These are phyloP conservation scores for Rhyacophila evoluta DNA, from an alignment of 2,888 invertebrate species.

Conservation along the genomic window DNA sequence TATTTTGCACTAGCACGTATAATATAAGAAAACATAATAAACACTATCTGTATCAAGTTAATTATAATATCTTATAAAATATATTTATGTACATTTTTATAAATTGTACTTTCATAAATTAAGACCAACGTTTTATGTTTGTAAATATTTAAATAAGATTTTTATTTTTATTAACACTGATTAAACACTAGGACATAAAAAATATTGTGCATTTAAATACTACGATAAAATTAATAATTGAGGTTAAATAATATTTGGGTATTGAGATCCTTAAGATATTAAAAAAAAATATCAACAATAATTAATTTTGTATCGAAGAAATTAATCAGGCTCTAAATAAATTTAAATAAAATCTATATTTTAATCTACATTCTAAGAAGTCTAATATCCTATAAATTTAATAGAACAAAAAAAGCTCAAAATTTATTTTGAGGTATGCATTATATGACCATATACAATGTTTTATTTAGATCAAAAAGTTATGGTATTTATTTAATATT, in stretches of 20 bases:
- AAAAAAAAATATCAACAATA: constrained; percentile 27
- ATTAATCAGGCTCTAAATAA: neutral
- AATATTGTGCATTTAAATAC: constrained; percentile 23
- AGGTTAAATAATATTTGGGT: constrained; percentile 43
- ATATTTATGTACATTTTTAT: constrained; percentile 48
- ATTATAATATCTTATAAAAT: constrained; percentile 36
- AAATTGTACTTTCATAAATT: constrained; percentile 47
- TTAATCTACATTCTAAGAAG: neutral
- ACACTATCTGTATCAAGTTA: constrained; percentile 32
- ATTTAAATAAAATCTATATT: constrained; percentile 29
- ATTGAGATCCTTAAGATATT: constrained; percentile 47
- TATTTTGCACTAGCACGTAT: constrained; percentile 41
- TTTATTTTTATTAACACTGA: constrained; percentile 25
- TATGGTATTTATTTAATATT: too few relatives aligned
- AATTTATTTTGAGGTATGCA: constrained; percentile 38
- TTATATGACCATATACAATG: too few relatives aligned
- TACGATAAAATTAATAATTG: constrained; percentile 20
- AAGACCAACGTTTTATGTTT: constrained; percentile 28
- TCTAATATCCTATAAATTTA: constrained; percentile 2
- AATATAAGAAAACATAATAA: constrained; percentile 39
- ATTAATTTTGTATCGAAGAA: constrained; percentile 29
- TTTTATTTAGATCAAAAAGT: too few relatives aligned
- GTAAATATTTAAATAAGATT: constrained; percentile 28
- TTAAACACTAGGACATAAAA: neutral
- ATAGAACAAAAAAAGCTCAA: too few relatives aligned